phyloP scores from a whole-genome alignment of 1,140 invertebrate genomes.

The Drosophila arawakana region DNA sequence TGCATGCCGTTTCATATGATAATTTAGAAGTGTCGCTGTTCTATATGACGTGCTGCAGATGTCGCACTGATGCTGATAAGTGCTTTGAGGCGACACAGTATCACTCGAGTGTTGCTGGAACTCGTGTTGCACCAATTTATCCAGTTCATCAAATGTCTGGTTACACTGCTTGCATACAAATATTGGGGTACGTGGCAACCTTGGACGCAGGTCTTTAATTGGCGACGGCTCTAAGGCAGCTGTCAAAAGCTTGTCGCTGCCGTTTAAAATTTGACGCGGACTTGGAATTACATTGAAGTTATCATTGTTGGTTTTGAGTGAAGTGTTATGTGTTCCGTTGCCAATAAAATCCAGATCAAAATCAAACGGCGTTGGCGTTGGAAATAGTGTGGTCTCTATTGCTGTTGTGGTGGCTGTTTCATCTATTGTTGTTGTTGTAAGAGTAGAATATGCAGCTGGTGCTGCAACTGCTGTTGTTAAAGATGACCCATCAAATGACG shows the following conservation, averaged over 20 bases:
- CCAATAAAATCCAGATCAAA: constrained; percentile 66
- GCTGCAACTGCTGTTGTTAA: neutral
- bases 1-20: constrained; percentile 71
- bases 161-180: constrained; percentile 66
- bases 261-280: constrained; percentile 44
- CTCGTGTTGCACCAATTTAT: constrained; percentile 64
- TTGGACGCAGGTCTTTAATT: constrained; percentile 38
- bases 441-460: neutral
- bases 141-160: constrained; percentile 62
- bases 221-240: constrained; percentile 37
- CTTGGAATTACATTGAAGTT: constrained; percentile 19
- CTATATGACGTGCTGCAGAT: constrained; percentile 59
- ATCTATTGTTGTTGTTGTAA: constrained; percentile 3
- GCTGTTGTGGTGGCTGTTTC: constrained; percentile 10
- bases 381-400: constrained; percentile 27
- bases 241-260: constrained; percentile 58
- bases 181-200: constrained; percentile 27
- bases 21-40: constrained; percentile 61
- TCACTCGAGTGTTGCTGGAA: constrained; percentile 49
- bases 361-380: constrained; percentile 67
- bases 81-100: constrained; percentile 18
- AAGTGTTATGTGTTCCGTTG: constrained; percentile 27
- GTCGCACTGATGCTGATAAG: constrained; percentile 54
- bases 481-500: neutral
- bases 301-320: constrained; percentile 25